Conservation (phyloP, 2,113 vertebrate genomes). For the Ariopsis seemanni region DNA sequence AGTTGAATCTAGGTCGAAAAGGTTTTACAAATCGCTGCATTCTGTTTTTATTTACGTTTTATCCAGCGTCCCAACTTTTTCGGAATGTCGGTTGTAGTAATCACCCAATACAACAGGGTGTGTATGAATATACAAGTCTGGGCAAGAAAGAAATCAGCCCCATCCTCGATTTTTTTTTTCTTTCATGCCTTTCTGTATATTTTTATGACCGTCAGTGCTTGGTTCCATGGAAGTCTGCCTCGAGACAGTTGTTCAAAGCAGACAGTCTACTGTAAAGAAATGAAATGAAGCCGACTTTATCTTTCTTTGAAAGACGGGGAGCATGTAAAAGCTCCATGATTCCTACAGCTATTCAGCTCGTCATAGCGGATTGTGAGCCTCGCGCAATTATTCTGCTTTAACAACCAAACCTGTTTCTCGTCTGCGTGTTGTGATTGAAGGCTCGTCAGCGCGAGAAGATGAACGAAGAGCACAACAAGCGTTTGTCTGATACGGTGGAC, state of each 20-base stretch:
- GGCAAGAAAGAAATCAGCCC: background rate
- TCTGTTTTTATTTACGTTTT: too few species aligned
- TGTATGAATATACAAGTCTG: background rate
- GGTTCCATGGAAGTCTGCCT: background rate
- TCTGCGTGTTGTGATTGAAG: conserved; percentile 62
- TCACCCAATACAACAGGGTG: background rate
- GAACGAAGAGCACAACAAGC: conserved; percentile 98
- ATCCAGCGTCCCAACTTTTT: too few species aligned
- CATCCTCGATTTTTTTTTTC: too few species aligned
- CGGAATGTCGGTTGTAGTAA: background rate
- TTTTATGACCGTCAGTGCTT: too few species aligned
- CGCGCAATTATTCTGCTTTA: background rate
- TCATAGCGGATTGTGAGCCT: background rate
- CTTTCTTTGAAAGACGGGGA: background rate
- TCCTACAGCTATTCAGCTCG: background rate
- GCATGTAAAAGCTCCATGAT: background rate
- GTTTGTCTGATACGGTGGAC: conserved; percentile 95
- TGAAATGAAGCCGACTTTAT: background rate
- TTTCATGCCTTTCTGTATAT: background rate
- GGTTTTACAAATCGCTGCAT: too few species aligned
- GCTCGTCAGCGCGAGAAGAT: conserved; percentile 96
- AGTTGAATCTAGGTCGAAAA: too few species aligned
- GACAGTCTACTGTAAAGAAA: background rate
- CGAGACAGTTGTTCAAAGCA: background rate
- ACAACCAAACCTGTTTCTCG: background rate